Evolutionary conservation across 2,113 vertebrate genomes (phyloP), one percentile per base, ranked within the genome.

Genomic region (Colossoma macropomum): DNA sequence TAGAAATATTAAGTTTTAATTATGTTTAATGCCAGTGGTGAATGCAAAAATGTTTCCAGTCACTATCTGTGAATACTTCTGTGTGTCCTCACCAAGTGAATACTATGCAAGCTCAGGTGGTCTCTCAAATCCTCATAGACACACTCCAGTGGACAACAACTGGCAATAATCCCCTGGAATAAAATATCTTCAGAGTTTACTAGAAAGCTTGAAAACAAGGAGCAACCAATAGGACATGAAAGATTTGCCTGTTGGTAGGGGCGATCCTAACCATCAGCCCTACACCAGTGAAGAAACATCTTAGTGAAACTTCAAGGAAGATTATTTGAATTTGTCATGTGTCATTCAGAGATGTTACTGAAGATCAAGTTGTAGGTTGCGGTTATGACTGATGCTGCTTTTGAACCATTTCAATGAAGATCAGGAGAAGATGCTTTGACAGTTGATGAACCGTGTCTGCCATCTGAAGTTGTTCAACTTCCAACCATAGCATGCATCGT

Each of bases 331-430:
- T 45, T 10, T 86, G 81, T 54, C 73, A 77, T 30, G 21, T 19
- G 77, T 74, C 85, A 66, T 81, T 79, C 16, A 25, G 69, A 84
- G 82, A 87, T 82, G 77, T 83, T 13, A 80, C 83, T 86, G 75
- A 78, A 82, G 75, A 71, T 74, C 56, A 79, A 79, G 28, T 79
- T 83, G 79, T 82, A 19, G 75, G 68, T 25, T 75, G 77, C 56
- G 72, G 85, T 28, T 80, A 84, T 86, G 85, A 80, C 28, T 76
- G 21, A n/a, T 75, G 54, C 30, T 75, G 23, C 74, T 75, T 75
- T 34, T 77, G 56, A 62, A 60, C 17, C 9, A 62, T 62, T 76
- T 60, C 32, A 25, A n/a, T 60, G 54, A 62, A 76, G 32, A 62
- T 23, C 56, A 77, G 75, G n/a, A 10, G 5, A 27, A 63, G 34